Evolutionary conservation across 2,113 vertebrate species (phyloP).

Genomic region (Eleginops maclovinus): DNA sequence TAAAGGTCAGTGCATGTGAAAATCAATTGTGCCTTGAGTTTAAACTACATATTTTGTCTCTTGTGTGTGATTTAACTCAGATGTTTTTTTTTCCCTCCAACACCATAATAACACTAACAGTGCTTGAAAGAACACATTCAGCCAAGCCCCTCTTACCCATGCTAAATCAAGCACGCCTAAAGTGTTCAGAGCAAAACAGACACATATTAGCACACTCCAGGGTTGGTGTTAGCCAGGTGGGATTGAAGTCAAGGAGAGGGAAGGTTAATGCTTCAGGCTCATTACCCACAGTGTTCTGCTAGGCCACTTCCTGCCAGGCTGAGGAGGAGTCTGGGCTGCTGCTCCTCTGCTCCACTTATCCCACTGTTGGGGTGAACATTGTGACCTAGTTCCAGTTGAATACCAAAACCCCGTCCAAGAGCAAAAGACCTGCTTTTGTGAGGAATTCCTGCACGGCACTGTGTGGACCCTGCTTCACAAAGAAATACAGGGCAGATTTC

Average conservation of each 20-base stretch:
- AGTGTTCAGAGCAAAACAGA: slow-evolving; percentile 48
- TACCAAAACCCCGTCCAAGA: slow-evolving; percentile 72
- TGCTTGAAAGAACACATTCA: slow-evolving; percentile 23
- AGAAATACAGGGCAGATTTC: slow-evolving; percentile 48
- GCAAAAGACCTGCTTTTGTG: slow-evolving; percentile 75
- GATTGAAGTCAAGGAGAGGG: slow-evolving; percentile 66
- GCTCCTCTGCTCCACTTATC: slow-evolving; percentile 75
- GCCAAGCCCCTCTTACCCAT: slow-evolving; percentile 11
- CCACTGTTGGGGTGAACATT: slow-evolving; percentile 73
- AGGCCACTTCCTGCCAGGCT: slow-evolving; percentile 68
- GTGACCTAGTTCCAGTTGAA: slow-evolving; percentile 81
- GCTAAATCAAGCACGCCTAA: slow-evolving; percentile 56
- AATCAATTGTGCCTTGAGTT: slow-evolving; percentile 2
- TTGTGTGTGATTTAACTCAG: slow-evolving; percentile 22
- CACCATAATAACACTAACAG: slow-evolving; percentile 30
- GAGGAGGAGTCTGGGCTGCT: slow-evolving; percentile 59
- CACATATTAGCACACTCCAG: slow-evolving; percentile 18
- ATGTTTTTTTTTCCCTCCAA: slow-evolving; percentile 1
- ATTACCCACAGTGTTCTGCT: slow-evolving; percentile 72
- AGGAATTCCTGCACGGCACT: slow-evolving; percentile 73
- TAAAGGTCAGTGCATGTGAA: slow-evolving; percentile 88
- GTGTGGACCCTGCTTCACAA: slow-evolving; percentile 61
- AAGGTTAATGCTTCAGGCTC: slow-evolving; percentile 73
- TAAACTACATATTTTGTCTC: slow-evolving; percentile 23
- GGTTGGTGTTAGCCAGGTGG: slow-evolving; percentile 65